phyloP scores from a whole-genome alignment of 2,113 vertebrate species.

The Oryzias javanicus region DNA sequence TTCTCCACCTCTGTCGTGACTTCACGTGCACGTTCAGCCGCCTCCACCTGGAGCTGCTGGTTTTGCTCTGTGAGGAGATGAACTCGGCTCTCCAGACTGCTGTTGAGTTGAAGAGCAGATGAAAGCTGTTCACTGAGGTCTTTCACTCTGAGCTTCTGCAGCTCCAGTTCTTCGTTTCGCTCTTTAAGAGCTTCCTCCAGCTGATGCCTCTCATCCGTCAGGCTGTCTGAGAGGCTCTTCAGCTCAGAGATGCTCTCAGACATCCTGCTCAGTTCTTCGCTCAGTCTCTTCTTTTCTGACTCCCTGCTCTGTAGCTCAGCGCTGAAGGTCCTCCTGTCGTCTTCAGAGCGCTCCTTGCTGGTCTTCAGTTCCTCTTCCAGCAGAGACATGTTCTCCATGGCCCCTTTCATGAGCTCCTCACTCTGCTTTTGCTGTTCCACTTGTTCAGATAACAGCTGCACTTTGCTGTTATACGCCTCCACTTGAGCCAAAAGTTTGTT shows the following conservation, averaged over 20 bases:
- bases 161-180: constrained; percentile 64
- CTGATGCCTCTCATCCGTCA: constrained; percentile 61
- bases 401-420: constrained; percentile 58
- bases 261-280: constrained; percentile 70
- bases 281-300: constrained; percentile 67
- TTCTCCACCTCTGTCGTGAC: constrained; percentile 56
- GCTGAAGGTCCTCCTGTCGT: constrained; percentile 66
- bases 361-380: constrained; percentile 72
- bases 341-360: constrained; percentile 59
- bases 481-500: constrained; percentile 78
- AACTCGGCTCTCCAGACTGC: constrained; percentile 64
- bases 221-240: constrained; percentile 54
- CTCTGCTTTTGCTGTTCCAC: constrained; percentile 64
- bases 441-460: constrained; percentile 67
- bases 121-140: constrained; percentile 54
- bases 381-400: constrained; percentile 69
- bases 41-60: constrained; percentile 65
- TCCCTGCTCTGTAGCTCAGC: constrained; percentile 67
- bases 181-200: constrained; percentile 67
- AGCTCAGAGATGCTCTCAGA: constrained; percentile 68
- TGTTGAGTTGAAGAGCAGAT: constrained; percentile 31
- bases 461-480: constrained; percentile 69
- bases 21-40: constrained; percentile 54
- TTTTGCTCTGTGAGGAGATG: constrained; percentile 69
- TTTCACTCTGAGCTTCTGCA: constrained; percentile 62